These are phyloP conservation scores for Epinephelus fuscoguttatus DNA, from an alignment of 2,113 vertebrate species.

Conservation along the genomic window DNA sequence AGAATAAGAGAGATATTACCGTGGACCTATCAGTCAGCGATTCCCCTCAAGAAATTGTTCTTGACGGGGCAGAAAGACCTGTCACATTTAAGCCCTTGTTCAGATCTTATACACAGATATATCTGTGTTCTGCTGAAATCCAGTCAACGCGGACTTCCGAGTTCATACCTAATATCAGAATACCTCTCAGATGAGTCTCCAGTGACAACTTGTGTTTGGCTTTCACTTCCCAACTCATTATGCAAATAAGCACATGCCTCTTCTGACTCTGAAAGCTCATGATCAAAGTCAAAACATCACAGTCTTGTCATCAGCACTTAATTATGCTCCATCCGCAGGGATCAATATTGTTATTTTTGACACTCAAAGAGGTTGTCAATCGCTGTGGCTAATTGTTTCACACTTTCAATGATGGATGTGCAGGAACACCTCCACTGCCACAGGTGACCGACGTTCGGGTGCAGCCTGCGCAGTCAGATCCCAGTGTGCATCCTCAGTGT, in stretches of 20 bases:
- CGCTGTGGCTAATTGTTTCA: slow-evolving; percentile 8
- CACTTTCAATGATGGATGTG: background rate
- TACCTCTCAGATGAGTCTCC: background rate
- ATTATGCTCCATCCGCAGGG: background rate
- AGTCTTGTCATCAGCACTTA: background rate
- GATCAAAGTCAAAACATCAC: slow-evolving; percentile 10
- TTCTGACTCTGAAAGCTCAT: background rate
- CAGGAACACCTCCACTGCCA: background rate
- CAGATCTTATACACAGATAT: slow-evolving; percentile 18
- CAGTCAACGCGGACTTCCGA: background rate
- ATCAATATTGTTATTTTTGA: background rate
- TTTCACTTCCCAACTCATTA: background rate
- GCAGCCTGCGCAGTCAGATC: background rate
- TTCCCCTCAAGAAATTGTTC: slow-evolving; percentile 46
- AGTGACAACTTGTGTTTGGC: background rate
- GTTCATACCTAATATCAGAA: slow-evolving; percentile 10
- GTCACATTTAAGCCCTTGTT: slow-evolving; percentile 48
- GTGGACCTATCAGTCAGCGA: slow-evolving; percentile 40
- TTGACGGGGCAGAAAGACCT: slow-evolving; percentile 53
- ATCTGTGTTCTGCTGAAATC: slow-evolving; percentile 8
- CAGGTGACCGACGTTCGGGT: background rate
- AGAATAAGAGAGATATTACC: slow-evolving; percentile 27
- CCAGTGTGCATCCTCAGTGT: background rate
- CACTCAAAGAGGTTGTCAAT: background rate
- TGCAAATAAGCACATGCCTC: background rate